Base-by-base conservation (phyloP, 1,140 invertebrate species). In the Battus philenor region DNA sequence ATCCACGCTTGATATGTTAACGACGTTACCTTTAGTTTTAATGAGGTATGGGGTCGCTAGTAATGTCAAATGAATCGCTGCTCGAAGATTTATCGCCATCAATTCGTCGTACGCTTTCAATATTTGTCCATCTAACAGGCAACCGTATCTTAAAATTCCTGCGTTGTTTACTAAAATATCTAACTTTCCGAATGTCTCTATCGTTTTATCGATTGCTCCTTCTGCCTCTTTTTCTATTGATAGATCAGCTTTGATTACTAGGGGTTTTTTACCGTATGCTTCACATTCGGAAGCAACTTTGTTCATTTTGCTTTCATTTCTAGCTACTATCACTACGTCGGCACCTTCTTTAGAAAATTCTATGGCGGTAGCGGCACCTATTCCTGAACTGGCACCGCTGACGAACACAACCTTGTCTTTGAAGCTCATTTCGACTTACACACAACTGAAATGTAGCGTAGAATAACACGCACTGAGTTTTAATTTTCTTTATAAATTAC, bases 311-410 rank as follows among this genome's bases (percentile, higher is more conserved):
- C 57, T 84, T 20, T 86, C 62, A 78, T 96, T 94, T 24, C 94
- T 87, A 20, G 94, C 95, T 11, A 90, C 90, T n/a, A 97, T 54
- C 1, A 86, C 86, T 4, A 94, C 63, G 1, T 58, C 86, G 0
- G 93, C 93, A 4, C 92, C 93, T 8, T 93, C 75, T 34, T 89
- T 87, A 8, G 93, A 89, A 59, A 97, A 89, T 39, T 91, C 7
- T 8, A 8, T 29, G 1, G 16, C 47, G 1, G 47, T 38, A 10
- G 39, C 47, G 8, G 39, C 47, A 10, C 47, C 47, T 7, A 50
- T 50, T 1, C 47, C 47, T 3, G 47, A 33, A 22, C 47, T 38
- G 18, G 31, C 47, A 4, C 47, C 47, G 7, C 29, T 54, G 1
- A 49, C 22, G 0, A 49, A 8, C 4, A 44, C 33, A 1, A 45